Base-by-base conservation (phyloP, 1,140 invertebrate genomes). In the Himalopsyche phryganea region DNA sequence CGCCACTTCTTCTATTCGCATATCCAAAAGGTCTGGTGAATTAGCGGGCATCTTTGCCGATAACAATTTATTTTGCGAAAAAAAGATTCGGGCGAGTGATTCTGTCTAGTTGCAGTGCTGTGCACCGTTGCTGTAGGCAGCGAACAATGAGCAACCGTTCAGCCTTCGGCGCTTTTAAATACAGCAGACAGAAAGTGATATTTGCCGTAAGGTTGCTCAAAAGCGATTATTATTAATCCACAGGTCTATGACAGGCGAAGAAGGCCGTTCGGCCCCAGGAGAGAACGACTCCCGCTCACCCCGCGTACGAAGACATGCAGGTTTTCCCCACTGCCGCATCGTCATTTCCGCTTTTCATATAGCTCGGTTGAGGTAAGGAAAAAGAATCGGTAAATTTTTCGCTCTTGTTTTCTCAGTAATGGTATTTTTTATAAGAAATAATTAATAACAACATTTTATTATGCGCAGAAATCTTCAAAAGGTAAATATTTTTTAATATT, bases 151-250 rank as follows among this genome's bases (percentile, higher is more conserved):
- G 38, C 35, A 38, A 23, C 14, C 19, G 48, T 47, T 18, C 53
- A 59, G 49, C 56, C 59, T 65, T 62, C 63, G 33, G 33, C 40
- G 28, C 50, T 46, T 54, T 65, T 65, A 65, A 62, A 65, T 58
- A 59, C 55, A 13, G 44, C 48, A 38, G 33, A 35, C 53, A 44
- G 61, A 60, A 60, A 49, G 47, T 36, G 47, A 17, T 28, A 52
- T 28, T 48, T 13, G 33, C 45, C 18, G 13, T 45, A 40, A 44
- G 42, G 58, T 54, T 52, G 51, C 54, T 40, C 36, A 44, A 19
- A 28, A 3, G n/a, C n/a, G 50, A 35, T 49, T 42, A 11, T 35
- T 18, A 38, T 13, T 14, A 32, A 33, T 13, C 23, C 23, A 33
- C 3, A 50, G 11, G 18, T 13, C 36, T 46, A 28, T 46, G 42